Percentiles rank a stretch among this genome's conserved stretches.
Conservation (phyloP, 2,888 invertebrate species). For the Margaritifera margaritifera region DNA sequence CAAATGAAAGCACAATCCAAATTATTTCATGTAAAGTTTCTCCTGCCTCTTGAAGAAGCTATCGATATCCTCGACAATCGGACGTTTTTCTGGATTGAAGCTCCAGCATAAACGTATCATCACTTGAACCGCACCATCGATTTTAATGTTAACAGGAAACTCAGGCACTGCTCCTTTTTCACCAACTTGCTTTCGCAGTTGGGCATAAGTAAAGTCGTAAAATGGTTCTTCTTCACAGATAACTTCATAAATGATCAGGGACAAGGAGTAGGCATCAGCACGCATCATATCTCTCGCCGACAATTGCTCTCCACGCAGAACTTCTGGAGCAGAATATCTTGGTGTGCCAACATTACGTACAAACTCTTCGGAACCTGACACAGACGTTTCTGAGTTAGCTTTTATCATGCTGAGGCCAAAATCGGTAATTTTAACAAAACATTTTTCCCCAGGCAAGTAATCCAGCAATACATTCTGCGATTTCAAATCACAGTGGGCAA, state of each 20-base stretch:
- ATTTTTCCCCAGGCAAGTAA: constrained; percentile 9
- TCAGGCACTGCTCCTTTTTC: constrained; percentile 20
- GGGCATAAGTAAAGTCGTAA: constrained; percentile 16
- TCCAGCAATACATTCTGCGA: constrained; percentile 39
- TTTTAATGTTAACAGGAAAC: constrained; percentile 5
- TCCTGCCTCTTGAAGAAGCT: too few species aligned
- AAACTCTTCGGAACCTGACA: constrained; percentile 1
- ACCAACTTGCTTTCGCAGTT: constrained; percentile 36
- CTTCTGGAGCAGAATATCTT: constrained; percentile 36
- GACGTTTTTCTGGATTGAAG: too few species aligned
- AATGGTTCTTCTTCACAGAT: constrained; percentile 30
- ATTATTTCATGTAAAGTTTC: too few species aligned
- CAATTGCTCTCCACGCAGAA: constrained; percentile 28
- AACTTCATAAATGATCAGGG: constrained; percentile 24
- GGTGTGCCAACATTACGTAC: constrained; percentile 31
- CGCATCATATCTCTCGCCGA: constrained; percentile 14
- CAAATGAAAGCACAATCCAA: too few species aligned
- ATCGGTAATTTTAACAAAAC: constrained; percentile 36
- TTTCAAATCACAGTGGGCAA: constrained; percentile 46
- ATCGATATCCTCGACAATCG: too few species aligned
- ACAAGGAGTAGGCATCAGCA: constrained; percentile 31
- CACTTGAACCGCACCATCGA: too few species aligned
- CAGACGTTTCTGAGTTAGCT: constrained; percentile 22
- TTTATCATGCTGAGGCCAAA: constrained; percentile 46
- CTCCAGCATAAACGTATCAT: too few species aligned